phyloP scores from a whole-genome alignment of 2,888 invertebrate species.

The Hybos culiciformis region DNA sequence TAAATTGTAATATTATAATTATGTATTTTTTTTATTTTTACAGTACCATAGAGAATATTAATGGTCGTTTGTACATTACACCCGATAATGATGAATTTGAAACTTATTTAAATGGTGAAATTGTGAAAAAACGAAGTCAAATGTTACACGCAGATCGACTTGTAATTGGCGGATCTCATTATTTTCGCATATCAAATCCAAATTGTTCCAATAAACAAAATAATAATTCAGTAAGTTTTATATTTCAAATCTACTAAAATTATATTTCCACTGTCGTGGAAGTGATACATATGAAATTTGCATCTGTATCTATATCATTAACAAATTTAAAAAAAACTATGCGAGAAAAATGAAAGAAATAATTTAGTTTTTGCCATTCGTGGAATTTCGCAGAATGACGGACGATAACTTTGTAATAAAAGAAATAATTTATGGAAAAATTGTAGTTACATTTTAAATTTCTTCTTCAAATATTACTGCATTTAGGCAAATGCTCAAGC shows the following conservation, averaged over 20 bases:
- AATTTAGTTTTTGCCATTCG: no score
- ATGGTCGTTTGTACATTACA: conserved; percentile 34
- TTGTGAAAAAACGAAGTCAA: conserved; percentile 30
- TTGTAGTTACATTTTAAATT: no score
- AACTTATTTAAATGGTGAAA: conserved; percentile 42
- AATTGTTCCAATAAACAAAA: conserved; percentile 23
- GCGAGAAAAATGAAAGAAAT: no score
- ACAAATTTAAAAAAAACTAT: no score
- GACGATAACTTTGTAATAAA: no score
- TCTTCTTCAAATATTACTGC: no score
- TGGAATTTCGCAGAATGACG: no score
- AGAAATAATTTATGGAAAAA: no score
- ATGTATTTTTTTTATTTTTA: conserved; percentile 8
- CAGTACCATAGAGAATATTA: conserved; percentile 39
- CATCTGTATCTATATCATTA: no score
- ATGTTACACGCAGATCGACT: conserved; percentile 43
- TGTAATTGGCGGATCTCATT: conserved; percentile 43
- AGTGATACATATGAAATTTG: no score
- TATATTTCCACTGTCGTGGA: neutral
- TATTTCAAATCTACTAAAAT: neutral
- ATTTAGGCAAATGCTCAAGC: no score
- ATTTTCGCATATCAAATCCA: conserved; percentile 42
- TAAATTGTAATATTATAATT: neutral
- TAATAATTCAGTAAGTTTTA: conserved; percentile 22
- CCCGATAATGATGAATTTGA: conserved; percentile 38